Evolutionary conservation across 1,140 invertebrate genomes (phyloP), one percentile per base, ranked within the genome.

Genomic region (Drosophila tristis): DNA sequence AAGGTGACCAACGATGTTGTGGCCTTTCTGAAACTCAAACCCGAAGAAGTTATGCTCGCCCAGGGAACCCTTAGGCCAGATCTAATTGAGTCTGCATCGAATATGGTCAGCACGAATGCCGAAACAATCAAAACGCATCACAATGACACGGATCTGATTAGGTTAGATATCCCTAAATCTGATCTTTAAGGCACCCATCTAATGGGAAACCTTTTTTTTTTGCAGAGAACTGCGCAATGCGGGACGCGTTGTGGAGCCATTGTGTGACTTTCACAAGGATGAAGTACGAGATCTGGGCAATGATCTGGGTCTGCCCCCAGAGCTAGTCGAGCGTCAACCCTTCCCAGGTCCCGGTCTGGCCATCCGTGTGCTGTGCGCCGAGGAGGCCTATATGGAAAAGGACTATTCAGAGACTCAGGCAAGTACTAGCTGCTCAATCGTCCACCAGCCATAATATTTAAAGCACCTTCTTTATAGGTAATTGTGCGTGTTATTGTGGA

Each of bases 121-220:
- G 97, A 98, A 92, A 96, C 96, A 11, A 99, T 99, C 81, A 99
- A 99, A 93, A 99, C 99, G n/a, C 99, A 99, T 93, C 99, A 99
- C 93, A 99, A 99, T 92, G 99, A 99, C 92, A 99, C 97, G 39
- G 97, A 98, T 86, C 94, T 99, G 20, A 98, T 99, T n/a, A 93
- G 98, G 77, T 85, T 78, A 65, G 16, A 39, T 4, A 43, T 16
- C 23, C 11, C 26, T 13, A 5, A 11, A 39, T 2, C 35, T 13
- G 35, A 39, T 39, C 11, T 11, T 39, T 39, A 13, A 39, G 26
- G 26, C 26, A 7, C 1, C 5, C 35, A 4, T 7, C 15, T 4
- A 60, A 31, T 13, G 4, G 35, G 9, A 23, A 8, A 16, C 15
- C 23, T 16, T 13, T 48, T 15, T 45, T 54, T 23, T 57, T 48